Conservation (phyloP, 2,888 invertebrate species). For the Nematopogon swammerdamellus region DNA sequence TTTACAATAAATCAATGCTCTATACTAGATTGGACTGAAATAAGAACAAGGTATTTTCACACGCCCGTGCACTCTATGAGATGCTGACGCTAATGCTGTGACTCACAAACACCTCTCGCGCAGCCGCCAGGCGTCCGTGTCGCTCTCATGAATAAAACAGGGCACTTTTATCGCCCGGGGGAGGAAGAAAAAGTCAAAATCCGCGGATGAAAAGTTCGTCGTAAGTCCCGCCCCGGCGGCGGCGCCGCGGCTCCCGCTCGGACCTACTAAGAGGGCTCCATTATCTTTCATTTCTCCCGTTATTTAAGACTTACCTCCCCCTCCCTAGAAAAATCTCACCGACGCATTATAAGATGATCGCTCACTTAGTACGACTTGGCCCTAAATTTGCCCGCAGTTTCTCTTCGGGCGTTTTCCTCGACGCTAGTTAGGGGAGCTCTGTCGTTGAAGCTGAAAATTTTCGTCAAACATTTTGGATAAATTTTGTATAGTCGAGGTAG, state of each 20-base stretch:
- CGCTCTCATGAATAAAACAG: neutral
- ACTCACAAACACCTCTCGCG: no score
- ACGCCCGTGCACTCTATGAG: no score
- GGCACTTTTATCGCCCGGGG: conserved; percentile 4
- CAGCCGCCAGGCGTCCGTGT: no score
- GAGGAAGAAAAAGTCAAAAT: conserved; percentile 2
- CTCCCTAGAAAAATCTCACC: neutral
- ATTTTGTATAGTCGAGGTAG: no score
- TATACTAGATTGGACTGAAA: no score
- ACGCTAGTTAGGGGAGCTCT: neutral
- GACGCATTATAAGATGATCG: neutral
- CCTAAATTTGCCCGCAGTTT: neutral
- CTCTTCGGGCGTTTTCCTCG: neutral
- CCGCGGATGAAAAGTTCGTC: conserved; percentile 2
- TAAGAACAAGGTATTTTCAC: no score
- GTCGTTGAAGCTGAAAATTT: no score
- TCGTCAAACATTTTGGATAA: no score
- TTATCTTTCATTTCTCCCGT: conserved; percentile 54
- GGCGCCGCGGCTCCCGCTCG: neutral
- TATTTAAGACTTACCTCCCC: conserved; percentile 51
- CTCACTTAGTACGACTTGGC: neutral
- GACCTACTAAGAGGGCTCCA: conserved; percentile 21
- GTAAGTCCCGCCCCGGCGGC: neutral
- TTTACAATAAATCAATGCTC: no score
- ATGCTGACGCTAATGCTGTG: no score